Conservation (phyloP, 1,140 invertebrate genomes). For the Drosophila baimaii region DNA sequence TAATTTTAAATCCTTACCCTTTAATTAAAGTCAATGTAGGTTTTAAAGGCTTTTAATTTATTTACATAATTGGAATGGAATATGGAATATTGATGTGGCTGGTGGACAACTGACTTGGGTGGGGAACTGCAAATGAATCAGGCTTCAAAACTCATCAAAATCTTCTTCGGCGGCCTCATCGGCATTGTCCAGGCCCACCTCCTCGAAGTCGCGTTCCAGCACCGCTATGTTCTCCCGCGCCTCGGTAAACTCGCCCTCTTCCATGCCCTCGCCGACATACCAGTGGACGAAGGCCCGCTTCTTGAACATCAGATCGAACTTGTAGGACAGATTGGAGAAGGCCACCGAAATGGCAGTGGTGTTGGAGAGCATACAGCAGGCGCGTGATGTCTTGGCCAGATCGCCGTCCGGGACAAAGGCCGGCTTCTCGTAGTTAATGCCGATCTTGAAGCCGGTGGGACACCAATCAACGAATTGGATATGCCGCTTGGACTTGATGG, state of each 20-base stretch:
- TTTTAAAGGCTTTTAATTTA: constrained; percentile 19
- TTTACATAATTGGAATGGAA: constrained; percentile 37
- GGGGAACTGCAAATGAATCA: background rate
- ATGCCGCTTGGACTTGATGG: constrained; percentile 91
- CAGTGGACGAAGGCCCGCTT: constrained; percentile 92
- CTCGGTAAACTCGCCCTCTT: constrained; percentile 90
- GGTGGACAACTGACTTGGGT: background rate
- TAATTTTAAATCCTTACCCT: background rate
- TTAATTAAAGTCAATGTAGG: background rate
- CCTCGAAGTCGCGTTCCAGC: constrained; percentile 88
- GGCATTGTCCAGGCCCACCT: constrained; percentile 81
- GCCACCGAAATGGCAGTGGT: constrained; percentile 92
- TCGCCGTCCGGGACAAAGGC: constrained; percentile 90
- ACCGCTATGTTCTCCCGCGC: constrained; percentile 90
- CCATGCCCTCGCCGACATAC: constrained; percentile 91
- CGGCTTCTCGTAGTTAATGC: constrained; percentile 88
- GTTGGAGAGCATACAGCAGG: constrained; percentile 92
- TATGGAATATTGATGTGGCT: constrained; percentile 6
- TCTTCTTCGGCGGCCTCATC: constrained; percentile 59
- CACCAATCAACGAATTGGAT: constrained; percentile 90
- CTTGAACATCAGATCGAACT: constrained; percentile 93
- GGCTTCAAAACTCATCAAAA: constrained; percentile 59
- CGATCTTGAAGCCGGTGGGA: constrained; percentile 90
- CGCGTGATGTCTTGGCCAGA: constrained; percentile 87
- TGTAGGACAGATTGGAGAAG: constrained; percentile 90